phyloP scores from a whole-genome alignment of 2,113 vertebrate species.

The Melanostigma gelatinosum region DNA sequence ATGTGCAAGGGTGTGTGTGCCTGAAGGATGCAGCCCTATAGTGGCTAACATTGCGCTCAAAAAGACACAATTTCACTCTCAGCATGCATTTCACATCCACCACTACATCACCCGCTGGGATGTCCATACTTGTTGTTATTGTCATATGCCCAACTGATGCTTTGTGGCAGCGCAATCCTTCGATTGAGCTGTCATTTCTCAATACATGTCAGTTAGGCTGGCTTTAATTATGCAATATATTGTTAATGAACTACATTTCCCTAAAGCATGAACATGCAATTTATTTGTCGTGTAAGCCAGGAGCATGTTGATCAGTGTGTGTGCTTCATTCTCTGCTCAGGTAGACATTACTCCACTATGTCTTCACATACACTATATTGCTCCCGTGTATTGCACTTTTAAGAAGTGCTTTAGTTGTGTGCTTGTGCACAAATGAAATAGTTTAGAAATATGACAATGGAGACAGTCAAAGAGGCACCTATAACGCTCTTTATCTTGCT shows the following conservation, averaged over 20 bases:
- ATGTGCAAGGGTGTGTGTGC: background rate
- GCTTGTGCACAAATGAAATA: background rate
- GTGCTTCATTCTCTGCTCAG: no score
- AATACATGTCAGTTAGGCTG: conserved; percentile 20
- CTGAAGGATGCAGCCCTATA: background rate
- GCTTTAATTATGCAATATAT: conserved; percentile 5
- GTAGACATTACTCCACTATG: no score
- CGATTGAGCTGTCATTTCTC: conserved; percentile 29
- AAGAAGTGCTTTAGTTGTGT: conserved; percentile 4
- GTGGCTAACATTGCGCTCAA: background rate
- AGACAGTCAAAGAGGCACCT: background rate
- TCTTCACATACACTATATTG: no score
- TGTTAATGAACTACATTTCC: conserved; percentile 25
- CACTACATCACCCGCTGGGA: conserved; percentile 27
- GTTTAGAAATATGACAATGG: background rate
- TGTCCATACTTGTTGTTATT: conserved; percentile 21
- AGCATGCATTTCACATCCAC: conserved; percentile 23
- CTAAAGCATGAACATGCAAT: conserved; percentile 24
- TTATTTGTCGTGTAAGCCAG: background rate
- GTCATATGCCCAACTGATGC: background rate
- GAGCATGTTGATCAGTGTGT: background rate
- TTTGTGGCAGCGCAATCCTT: conserved; percentile 2
- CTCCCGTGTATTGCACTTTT: background rate
- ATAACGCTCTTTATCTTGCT: background rate
- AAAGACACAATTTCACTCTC: conserved; percentile 19